phyloP scores from a whole-genome alignment of 2,888 invertebrate genomes.

The Catonia carolina region DNA sequence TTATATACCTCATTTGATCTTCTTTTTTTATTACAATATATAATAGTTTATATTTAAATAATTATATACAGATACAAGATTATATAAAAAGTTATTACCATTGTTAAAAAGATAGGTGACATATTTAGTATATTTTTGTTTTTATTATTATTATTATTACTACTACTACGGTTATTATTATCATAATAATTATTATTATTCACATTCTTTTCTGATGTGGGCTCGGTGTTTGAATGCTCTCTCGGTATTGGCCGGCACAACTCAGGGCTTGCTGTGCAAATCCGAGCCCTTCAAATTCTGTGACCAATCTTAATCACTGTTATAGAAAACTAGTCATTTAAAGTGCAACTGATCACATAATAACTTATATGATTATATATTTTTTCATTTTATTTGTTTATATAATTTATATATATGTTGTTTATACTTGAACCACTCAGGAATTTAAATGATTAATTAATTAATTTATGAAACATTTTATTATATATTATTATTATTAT shows the following conservation, averaged over 20 bases:
- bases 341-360: slow-evolving; percentile 25
- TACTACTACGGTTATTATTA: no score
- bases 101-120: slow-evolving; percentile 22
- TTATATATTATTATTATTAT: no score
- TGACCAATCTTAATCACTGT: slow-evolving; percentile 14
- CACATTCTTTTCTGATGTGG: no score
- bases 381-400: slow-evolving; percentile 11
- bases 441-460: slow-evolving; percentile 2
- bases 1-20: slow-evolving; percentile 33
- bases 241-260: slow-evolving; percentile 15
- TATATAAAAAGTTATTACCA: slow-evolving; percentile 29
- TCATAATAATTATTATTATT: no score
- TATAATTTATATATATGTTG: slow-evolving; percentile 9
- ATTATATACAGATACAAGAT: slow-evolving; percentile 29
- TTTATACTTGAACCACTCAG: slow-evolving; percentile 9
- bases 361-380: no score
- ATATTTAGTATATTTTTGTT: no score
- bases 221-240: not conserved
- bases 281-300: not conserved
- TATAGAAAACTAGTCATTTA: slow-evolving; percentile 24
- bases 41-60: slow-evolving; percentile 26
- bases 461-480: no score
- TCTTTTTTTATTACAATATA: slow-evolving; percentile 25
- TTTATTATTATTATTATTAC: no score
- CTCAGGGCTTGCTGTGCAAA: slow-evolving; percentile 11